phyloP scores from a whole-genome alignment of 2,113 vertebrate genomes.

The Cololabis saira region DNA sequence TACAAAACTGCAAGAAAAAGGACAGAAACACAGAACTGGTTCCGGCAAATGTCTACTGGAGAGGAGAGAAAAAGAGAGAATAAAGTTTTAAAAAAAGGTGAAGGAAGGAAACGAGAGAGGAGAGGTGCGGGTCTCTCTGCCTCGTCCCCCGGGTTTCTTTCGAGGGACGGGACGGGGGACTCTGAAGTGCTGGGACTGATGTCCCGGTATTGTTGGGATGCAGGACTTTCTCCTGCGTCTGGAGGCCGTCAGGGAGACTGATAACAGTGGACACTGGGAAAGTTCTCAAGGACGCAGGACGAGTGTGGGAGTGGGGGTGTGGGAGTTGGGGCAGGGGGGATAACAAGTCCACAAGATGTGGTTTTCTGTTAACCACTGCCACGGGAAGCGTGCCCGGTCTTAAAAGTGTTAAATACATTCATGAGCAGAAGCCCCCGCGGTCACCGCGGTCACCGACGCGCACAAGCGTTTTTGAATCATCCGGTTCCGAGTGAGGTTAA shows the following conservation, averaged over 20 bases:
- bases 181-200: slow-evolving; percentile 23
- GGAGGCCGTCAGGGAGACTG: slow-evolving; percentile 22
- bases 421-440: too few relatives aligned
- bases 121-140: neutral
- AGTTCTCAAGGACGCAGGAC: slow-evolving; percentile 34
- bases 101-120: neutral
- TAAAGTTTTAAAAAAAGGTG: slow-evolving; percentile 19
- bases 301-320: neutral
- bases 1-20: slow-evolving; percentile 72
- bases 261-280: slow-evolving; percentile 25
- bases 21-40: slow-evolving; percentile 47
- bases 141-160: neutral
- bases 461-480: slow-evolving; percentile 33
- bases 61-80: slow-evolving; percentile 6
- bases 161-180: slow-evolving; percentile 19
- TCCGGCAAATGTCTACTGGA: slow-evolving; percentile 16
- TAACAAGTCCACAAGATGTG: neutral
- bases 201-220: slow-evolving; percentile 26
- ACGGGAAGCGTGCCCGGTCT: slow-evolving; percentile 7
- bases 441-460: neutral
- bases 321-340: neutral
- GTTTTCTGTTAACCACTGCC: neutral
- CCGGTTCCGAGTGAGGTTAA: slow-evolving; percentile 10
- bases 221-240: slow-evolving; percentile 28
- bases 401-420: slow-evolving; percentile 56